Evolutionary conservation across 2,888 invertebrate genomes (phyloP), one percentile per base, ranked within the genome.

Genomic region (Nebria brevicollis): DNA sequence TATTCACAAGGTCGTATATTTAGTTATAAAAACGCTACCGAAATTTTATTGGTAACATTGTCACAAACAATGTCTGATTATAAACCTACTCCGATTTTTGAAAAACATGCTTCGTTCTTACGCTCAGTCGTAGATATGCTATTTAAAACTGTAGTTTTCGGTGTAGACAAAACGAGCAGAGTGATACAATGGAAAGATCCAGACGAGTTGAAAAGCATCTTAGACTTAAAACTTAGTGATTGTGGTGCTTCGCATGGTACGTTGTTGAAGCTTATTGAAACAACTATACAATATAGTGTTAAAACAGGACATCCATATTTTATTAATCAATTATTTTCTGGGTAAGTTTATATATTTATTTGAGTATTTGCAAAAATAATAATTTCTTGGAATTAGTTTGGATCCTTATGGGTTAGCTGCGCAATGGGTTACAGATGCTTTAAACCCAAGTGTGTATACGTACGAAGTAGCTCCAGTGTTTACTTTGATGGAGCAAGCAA

Each of bases 381-480:
- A 20, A 20, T 1, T 20, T 20, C 20, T 20, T 66, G 81, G 72
- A 83, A 84, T 42, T 82, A 90, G 90, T 75, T 85, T 91, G 84
- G 91, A 91, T 86, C 90, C 91, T 0, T 91, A 91, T 83, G 91
- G 91, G 13, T 86, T 91, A 82, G 90, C 89, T 41, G 91, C 89
- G 11, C 91, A 91, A 86, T 90, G 91, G 90, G 86, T 90, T 70
- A 90, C 91, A 1, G 90, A 91, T 83, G 88, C 90, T 1, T 85
- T 91, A 66, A 91, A 91, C 84, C 88, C 90, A 42, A 91, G 91
- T 77, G 89, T 91, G 2, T 91, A 91, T 84, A 92, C 92, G 1
- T 92, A 91, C 85, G 92, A 92, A 86, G 91, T 92, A 11, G 90
- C 91, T 34, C 91, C 91, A 10, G 91, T 92, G 42, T 91, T 92